Evolutionary conservation across 2,113 vertebrate genomes (phyloP), one percentile per base, ranked within the genome.

Genomic region (Tenrec ecaudatus): DNA sequence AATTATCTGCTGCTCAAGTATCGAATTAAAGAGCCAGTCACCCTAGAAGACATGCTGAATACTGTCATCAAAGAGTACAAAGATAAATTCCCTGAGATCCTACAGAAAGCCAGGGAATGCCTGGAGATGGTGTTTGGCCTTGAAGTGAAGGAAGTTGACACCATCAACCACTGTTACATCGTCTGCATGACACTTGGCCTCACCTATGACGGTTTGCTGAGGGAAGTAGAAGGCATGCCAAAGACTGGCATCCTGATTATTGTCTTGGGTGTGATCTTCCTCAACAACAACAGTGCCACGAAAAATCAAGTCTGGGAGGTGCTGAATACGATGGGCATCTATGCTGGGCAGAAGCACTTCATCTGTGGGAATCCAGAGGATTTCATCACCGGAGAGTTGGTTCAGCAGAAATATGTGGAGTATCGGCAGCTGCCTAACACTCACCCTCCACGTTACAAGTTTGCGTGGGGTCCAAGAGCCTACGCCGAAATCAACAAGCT

Each of bases 231-330:
- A 6, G 57, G 64, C 1, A 3, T 95, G 38, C 95, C 95, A 25
- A 95, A 95, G 84, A 86, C 81, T 0, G 92, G 90, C 38, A 19
- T 95, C 57, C 77, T 96, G 83, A 91, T 96, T 19, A 47, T 95
- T 36, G 12, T 94, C 22, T 76, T 96, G 14, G 75, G 89, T 16
- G 31, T 83, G 57, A 73, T 95, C 68, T 90, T 92, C 69, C 11
- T 95, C 75, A 94, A 88, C 0, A 89, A 62, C 25, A 92, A 90
- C 57, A 4, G 23, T 23, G 83, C 93, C 64, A 82, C 80, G 12
- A 76, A 94, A 78, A 25, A 92, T 0, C 80, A 95, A 29, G 19
- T 96, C n/a, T 96, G 93, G 95, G 5, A 86, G 79, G 43, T 62
- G 60, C 33, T 94, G 68, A 90, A 43, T 68, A 0, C 57, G 29